Conservation (phyloP, 2,888 invertebrate genomes). For the Drosophila neutralis region DNA sequence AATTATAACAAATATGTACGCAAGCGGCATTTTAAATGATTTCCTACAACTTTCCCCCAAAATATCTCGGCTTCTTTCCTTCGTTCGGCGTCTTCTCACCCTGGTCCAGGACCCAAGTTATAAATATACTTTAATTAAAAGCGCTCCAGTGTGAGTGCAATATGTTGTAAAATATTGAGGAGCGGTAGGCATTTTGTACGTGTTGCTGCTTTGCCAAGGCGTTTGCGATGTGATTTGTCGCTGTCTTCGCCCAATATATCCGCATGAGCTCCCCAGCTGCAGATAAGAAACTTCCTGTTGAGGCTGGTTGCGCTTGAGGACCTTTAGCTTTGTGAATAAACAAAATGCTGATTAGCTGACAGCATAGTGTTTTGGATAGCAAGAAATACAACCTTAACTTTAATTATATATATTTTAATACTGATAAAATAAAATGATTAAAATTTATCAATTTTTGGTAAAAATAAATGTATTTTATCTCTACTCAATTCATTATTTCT, state of each 20-base stretch:
- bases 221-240: conserved; percentile 45
- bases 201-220: conserved; percentile 46
- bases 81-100: background rate
- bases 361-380: background rate
- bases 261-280: background rate
- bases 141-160: conserved; percentile 61
- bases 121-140: conserved; percentile 80
- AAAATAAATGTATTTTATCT: background rate
- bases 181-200: conserved; percentile 31
- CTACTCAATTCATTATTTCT: background rate
- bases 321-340: background rate
- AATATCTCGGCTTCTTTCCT: background rate
- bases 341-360: background rate
- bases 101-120: conserved; percentile 48
- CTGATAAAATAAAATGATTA: background rate
- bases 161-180: conserved; percentile 76
- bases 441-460: background rate
- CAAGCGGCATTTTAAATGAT: conserved; percentile 78
- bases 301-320: conserved; percentile 3
- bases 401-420: background rate
- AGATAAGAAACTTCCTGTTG: conserved; percentile 42
- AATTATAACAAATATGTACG: conserved; percentile 81
- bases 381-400: background rate
- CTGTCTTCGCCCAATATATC: conserved; percentile 32
- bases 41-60: conserved; percentile 48